Percentiles rank a stretch among this genome's conserved stretches.
Conservation (phyloP, 2,888 invertebrate genomes). For the Lathronympha strigana region DNA sequence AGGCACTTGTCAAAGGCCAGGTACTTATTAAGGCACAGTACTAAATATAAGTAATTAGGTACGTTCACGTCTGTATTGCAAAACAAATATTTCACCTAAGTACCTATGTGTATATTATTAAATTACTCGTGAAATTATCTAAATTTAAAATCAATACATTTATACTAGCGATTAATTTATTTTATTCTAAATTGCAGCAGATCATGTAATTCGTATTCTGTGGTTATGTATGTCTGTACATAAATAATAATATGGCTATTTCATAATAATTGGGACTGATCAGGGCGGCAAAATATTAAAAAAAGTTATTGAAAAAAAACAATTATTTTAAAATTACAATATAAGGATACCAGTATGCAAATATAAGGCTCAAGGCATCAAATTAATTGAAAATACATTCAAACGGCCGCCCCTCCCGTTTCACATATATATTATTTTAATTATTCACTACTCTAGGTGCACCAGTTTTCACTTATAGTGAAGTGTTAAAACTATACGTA, state of each 20-base stretch:
- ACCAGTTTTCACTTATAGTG: constrained; percentile 59
- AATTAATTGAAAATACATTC: background rate
- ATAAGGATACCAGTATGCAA: too few species aligned
- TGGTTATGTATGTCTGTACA: constrained; percentile 54
- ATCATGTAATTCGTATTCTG: constrained; percentile 48
- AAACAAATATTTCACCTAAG: constrained; percentile 49
- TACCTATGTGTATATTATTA: constrained; percentile 30
- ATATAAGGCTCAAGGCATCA: too few species aligned
- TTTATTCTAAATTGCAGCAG: constrained; percentile 52
- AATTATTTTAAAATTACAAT: background rate
- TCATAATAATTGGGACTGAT: constrained; percentile 52
- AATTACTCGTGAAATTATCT: constrained; percentile 38
- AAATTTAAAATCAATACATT: constrained; percentile 27
- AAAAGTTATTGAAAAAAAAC: background rate
- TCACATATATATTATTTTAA: constrained; percentile 30
- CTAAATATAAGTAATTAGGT: constrained; percentile 48
- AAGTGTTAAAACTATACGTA: constrained; percentile 45
- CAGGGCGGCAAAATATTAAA: constrained; percentile 43
- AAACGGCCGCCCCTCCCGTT: constrained; percentile 11
- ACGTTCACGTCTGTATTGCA: constrained; percentile 51
- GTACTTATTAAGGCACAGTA: constrained; percentile 62
- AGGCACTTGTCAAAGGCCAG: constrained; percentile 63
- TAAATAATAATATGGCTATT: constrained; percentile 72
- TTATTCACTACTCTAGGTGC: constrained; percentile 50
- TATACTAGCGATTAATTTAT: constrained; percentile 29